Base-by-base conservation (phyloP, 2,888 invertebrate genomes). In the Ichneumoninae sp. region DNA sequence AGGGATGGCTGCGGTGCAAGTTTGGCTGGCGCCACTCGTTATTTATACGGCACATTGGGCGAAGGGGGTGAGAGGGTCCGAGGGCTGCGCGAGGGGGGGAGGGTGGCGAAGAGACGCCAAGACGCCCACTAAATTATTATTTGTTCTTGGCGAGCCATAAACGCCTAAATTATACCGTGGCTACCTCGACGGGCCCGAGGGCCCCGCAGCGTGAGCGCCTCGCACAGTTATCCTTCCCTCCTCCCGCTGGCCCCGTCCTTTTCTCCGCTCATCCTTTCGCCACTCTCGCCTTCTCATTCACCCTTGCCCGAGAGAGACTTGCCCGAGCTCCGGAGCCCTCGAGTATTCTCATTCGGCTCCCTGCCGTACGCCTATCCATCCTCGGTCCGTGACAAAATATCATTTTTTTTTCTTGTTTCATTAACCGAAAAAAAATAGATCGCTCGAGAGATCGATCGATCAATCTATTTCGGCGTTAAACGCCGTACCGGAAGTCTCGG, bases 81-180 rank as follows among this genome's bases (percentile, higher is more conserved):
- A 66, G 80, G 57, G 73, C 74, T 54, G 16, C 63, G 36, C 44
- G 71, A 44, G 63, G 71, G 79, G 79, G 70, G 77, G 85, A 83
- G 85, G 83, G 83, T 83, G 81, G 85, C 79, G 83, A 84, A 85
- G 86, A 86, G 87, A 88, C 88, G 88, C 88, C 90, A 90, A 90
- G 91, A 92, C 93, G 93, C 93, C 93, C 92, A 93, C 93, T 93
- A 93, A 93, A 93, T 93, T 93, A 93, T 93, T 93, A 93, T 93
- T 93, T 93, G 92, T 92, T 92, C 92, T 92, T 89, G 92, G 91
- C 91, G 90, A 92, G 92, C 92, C 91, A 92, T 93, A 93, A 93
- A 93, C 91, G 92, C 90, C 90, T 91, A 92, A 93, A 93, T 93
- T 93, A 93, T 93, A 93, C 90, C 91, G 89, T 88, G 89, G 92